phyloP scores from a whole-genome alignment of 2,113 vertebrate species.

The Dryoscopus gambensis region DNA sequence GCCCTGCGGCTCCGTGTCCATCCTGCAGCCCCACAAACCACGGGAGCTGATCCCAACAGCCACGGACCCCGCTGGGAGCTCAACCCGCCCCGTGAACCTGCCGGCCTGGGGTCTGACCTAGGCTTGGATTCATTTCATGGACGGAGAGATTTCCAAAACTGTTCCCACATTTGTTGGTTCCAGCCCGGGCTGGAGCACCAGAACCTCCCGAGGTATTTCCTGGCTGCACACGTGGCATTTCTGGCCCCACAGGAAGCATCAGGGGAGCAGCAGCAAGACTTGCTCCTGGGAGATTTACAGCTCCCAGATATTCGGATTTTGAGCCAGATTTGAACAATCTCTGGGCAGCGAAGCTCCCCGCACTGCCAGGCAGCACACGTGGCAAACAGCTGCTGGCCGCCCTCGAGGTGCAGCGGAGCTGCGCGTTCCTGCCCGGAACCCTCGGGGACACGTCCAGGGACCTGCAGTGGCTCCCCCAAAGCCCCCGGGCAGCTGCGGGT shows the following conservation, averaged over 20 bases:
- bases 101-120: background rate
- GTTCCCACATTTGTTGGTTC: background rate
- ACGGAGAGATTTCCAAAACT: background rate
- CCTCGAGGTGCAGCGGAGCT: background rate
- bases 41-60: background rate
- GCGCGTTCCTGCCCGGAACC: background rate
- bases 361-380: background rate
- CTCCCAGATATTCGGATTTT: background rate
- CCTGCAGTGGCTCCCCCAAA: background rate
- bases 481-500: background rate
- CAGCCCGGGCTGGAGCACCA: background rate
- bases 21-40: background rate
- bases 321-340: slow-evolving; percentile 3
- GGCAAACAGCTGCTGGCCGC: slow-evolving; percentile 12
- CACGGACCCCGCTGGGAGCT: fast-evolving
- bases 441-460: background rate
- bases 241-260: background rate
- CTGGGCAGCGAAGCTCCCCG: background rate
- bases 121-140: background rate
- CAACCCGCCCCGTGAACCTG: background rate
- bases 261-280: background rate
- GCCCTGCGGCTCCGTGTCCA: background rate
- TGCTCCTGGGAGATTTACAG: background rate
- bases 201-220: background rate
- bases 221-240: background rate